Evolutionary conservation across 2,797 vertebrate species (phyloP).

Genomic region (Phataginus tetradactyla): DNA sequence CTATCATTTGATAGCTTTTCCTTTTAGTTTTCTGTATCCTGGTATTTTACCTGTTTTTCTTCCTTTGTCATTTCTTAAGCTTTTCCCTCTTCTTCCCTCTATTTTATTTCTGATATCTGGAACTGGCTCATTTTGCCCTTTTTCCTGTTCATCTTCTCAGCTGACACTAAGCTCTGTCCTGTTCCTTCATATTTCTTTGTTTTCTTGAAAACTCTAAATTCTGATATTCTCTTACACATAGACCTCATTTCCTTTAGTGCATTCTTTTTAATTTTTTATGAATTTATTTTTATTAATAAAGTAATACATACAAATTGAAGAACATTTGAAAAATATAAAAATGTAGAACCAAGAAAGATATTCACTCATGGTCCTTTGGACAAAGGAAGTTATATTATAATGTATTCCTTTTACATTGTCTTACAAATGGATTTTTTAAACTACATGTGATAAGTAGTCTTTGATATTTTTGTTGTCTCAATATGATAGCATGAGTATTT

Average conservation of each 20-base stretch:
- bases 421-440: background rate
- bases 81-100: background rate
- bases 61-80: background rate
- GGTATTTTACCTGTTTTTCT: background rate
- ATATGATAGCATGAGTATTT: background rate
- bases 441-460: background rate
- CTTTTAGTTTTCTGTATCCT: background rate
- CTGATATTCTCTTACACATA: background rate
- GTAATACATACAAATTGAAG: background rate
- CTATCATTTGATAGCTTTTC: background rate
- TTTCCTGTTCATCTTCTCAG: background rate
- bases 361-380: background rate
- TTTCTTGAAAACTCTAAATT: constrained; percentile 15
- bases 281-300: constrained; percentile 16
- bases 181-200: background rate
- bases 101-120: background rate
- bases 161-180: background rate
- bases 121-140: background rate
- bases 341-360: background rate
- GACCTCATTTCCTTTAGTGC: background rate
- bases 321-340: background rate
- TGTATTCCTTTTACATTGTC: background rate
- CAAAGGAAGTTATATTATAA: background rate
- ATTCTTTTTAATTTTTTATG: background rate
- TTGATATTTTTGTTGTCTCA: constrained; percentile 1